Percentiles rank a stretch among this genome's conserved stretches.
Evolutionary conservation across 2,113 vertebrate species (phyloP).

Genomic region (Probosciger aterrimus): DNA sequence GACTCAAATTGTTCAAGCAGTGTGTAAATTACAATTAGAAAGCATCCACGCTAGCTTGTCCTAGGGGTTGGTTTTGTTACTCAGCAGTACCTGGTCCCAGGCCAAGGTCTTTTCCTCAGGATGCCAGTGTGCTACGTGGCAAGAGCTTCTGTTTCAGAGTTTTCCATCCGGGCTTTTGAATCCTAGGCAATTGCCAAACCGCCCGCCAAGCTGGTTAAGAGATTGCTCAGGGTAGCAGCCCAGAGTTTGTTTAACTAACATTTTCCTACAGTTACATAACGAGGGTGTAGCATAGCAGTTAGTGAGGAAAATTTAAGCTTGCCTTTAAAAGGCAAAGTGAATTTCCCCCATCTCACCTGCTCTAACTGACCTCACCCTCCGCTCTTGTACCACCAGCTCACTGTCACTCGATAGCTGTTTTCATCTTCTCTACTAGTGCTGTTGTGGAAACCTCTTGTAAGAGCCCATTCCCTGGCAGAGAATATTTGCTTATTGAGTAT

Average conservation of each 20-base stretch:
- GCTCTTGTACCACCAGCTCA: rapidly evolving
- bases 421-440: background rate
- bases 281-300: background rate
- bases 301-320: background rate
- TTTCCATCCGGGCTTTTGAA: conserved; percentile 38
- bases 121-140: conserved; percentile 44
- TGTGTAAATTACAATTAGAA: background rate
- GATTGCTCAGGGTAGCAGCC: background rate
- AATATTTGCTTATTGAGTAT: background rate
- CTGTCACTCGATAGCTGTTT: background rate
- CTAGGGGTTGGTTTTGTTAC: background rate
- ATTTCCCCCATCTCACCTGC: background rate
- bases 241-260: background rate
- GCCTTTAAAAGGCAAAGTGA: background rate
- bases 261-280: conserved; percentile 31
- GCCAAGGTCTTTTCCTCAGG: conserved; percentile 51
- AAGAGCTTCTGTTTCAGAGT: conserved; percentile 43
- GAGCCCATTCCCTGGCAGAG: background rate
- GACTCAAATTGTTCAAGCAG: background rate
- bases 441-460: background rate
- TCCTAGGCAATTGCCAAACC: background rate
- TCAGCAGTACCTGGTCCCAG: conserved; percentile 1
- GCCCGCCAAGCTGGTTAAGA: background rate
- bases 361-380: background rate
- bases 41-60: background rate